Base-by-base conservation (phyloP, 2,888 invertebrate genomes). In the Drosophila affinis region DNA sequence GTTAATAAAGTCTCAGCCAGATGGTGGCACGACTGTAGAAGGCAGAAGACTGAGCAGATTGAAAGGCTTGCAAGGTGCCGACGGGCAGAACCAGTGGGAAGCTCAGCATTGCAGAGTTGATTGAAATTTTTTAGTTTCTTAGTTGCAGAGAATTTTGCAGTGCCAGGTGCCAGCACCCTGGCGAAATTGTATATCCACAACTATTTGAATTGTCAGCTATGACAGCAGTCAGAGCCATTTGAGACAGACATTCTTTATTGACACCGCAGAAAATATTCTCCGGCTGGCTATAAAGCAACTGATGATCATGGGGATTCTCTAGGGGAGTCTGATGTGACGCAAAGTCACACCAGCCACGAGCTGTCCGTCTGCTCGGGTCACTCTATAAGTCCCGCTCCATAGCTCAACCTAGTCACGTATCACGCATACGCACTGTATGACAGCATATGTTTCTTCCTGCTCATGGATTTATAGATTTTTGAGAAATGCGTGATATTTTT, bases 381-480 rank as follows among this genome's bases (percentile, higher is more conserved):
- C 67, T 51, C 9, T 52, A 56, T 46, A 67, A 51, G 67, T 18
- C 12, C 51, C 56, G 17, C 18, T 21, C 68, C 68, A 70, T 70
- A 70, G 54, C 44, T 44, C n/a, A 60, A 61, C 39, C 62, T 47
- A 65, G 77, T 78, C 88, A 85, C 85, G 85, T 85, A 78, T 76
- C 74, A 62, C 62, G 72, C 78, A 86, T 83, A 88, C 86, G 84
- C 80, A 58, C 64, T 34, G 77, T 80, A 73, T 78, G 81, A 79
- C 78, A 72, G 69, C 55, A 84, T 69, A 53, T 61, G 52, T 60
- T 74, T 76, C 67, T 71, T 65, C 75, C 72, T 71, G 75, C 62
- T 55, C 51, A 29, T 34, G 21, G 24, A 62, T 56, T 70, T 58
- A 72, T 72, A 74, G 70, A 54, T 79, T 72, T 77, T 68, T 39